A percentile compares a stretch with the other conserved stretches of the same genome.
Evolutionary conservation across 1,140 invertebrate species (phyloP).

Genomic region (Luehdorfia chinensis): DNA sequence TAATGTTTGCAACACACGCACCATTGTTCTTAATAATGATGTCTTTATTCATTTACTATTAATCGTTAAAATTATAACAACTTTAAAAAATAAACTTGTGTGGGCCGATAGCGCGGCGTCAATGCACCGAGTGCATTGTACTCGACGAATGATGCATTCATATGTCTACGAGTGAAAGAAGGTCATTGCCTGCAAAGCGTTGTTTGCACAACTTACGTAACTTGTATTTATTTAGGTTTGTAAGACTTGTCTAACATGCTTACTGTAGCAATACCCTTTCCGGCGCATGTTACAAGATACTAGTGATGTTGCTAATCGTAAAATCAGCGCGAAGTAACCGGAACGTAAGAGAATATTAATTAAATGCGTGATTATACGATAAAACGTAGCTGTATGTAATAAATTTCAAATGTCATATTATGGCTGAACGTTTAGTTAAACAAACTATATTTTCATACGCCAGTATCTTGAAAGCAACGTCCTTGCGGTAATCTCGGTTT

Average conservation of each 20-base stretch:
- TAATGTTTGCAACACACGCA: too few relatives aligned
- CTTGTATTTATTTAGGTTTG: conserved; percentile 52
- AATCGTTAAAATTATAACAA: too few relatives aligned
- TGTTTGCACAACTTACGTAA: conserved; percentile 65
- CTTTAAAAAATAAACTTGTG: conserved; percentile 58
- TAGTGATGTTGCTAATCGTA: too few relatives aligned
- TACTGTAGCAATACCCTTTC: conserved; percentile 13
- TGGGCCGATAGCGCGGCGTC: conserved; percentile 56
- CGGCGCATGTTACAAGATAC: too few relatives aligned
- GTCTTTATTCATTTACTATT: too few relatives aligned
- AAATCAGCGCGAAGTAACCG: too few relatives aligned
- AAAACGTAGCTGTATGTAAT: not conserved
- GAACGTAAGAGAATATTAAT: too few relatives aligned
- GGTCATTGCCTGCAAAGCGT: conserved; percentile 61
- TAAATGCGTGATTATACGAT: too few relatives aligned
- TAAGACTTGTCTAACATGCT: conserved; percentile 31
- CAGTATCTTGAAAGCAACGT: conserved; percentile 40
- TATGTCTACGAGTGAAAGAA: conserved; percentile 54
- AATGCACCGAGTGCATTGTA: conserved; percentile 63
- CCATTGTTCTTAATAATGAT: too few relatives aligned
- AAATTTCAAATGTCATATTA: conserved; percentile 5
- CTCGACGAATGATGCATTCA: conserved; percentile 64
- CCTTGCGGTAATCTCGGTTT: conserved; percentile 54
- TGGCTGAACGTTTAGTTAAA: conserved; percentile 6
- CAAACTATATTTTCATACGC: conserved; percentile 23